Percentiles rank a stretch among this genome's conserved stretches.
Conservation (phyloP, 2,113 vertebrate genomes). For the Monarcha castaneiventris region DNA sequence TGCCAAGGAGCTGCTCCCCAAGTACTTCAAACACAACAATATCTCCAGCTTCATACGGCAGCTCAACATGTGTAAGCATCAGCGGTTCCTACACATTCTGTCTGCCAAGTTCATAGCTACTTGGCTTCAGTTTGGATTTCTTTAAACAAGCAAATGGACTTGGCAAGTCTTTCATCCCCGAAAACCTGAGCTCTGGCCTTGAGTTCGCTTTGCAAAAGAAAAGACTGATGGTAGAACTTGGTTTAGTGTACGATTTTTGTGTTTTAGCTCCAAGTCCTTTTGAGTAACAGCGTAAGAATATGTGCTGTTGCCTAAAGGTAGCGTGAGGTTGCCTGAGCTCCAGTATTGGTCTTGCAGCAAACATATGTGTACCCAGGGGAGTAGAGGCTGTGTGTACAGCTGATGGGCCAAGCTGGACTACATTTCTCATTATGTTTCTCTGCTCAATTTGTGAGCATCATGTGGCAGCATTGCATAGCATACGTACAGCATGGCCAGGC, state of each 20-base stretch:
- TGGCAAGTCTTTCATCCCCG: not conserved
- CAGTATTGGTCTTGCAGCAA: not conserved
- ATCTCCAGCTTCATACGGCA: slow-evolving; percentile 75
- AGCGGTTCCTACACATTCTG: accelerated
- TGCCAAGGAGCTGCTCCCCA: slow-evolving; percentile 73
- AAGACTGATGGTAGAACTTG: not conserved
- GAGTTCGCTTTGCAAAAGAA: not conserved
- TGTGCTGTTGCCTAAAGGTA: not conserved
- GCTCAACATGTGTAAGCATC: slow-evolving; percentile 76
- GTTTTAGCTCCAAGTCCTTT: not conserved
- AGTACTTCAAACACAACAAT: slow-evolving; percentile 79
- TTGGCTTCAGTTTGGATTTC: not conserved
- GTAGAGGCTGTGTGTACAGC: not conserved
- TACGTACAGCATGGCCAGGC: accelerated
- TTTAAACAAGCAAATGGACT: not conserved
- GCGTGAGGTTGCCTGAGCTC: not conserved
- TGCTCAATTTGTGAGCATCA: not conserved
- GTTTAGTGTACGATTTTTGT: not conserved
- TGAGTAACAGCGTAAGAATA: not conserved
- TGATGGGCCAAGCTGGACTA: not conserved
- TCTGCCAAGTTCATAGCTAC: not conserved
- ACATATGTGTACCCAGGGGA: not conserved
- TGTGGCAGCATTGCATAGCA: accelerated
- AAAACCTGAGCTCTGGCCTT: not conserved
- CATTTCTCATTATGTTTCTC: not conserved